Conservation (phyloP, 1,140 invertebrate species). For the Aphidius gifuensis region DNA sequence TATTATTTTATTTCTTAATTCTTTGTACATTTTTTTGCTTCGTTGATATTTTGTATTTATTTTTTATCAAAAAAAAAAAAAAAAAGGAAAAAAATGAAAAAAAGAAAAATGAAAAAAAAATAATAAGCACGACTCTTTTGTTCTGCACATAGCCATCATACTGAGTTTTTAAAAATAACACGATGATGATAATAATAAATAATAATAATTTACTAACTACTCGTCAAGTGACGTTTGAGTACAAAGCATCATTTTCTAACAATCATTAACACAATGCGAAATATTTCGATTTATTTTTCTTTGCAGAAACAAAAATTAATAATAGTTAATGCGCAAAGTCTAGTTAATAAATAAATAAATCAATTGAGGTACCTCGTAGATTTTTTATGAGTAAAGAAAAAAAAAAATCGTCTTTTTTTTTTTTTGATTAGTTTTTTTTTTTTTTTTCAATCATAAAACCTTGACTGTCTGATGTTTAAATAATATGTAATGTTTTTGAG, state of each 20-base stretch:
- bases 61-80: slow-evolving; percentile 35
- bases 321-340: no score
- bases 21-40: slow-evolving; percentile 49
- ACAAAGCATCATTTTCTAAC: slow-evolving; percentile 49
- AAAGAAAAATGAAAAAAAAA: neutral
- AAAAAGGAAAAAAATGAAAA: no score
- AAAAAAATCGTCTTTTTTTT: no score
- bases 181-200: slow-evolving; percentile 13
- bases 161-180: slow-evolving; percentile 21
- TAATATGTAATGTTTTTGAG: neutral
- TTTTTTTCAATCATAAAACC: neutral
- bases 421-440: neutral
- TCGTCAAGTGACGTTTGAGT: slow-evolving; percentile 44
- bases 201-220: slow-evolving; percentile 38
- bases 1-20: slow-evolving; percentile 24
- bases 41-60: slow-evolving; percentile 48
- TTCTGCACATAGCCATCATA: slow-evolving; percentile 35
- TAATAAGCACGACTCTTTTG: slow-evolving; percentile 9
- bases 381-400: no score
- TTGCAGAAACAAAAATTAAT: neutral
- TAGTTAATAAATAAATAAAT: no score
- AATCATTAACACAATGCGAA: slow-evolving; percentile 25
- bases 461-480: neutral
- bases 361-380: no score
- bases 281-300: slow-evolving; percentile 9